phyloP scores from a whole-genome alignment of 1,140 invertebrate genomes.

The Drosophila hydei region DNA sequence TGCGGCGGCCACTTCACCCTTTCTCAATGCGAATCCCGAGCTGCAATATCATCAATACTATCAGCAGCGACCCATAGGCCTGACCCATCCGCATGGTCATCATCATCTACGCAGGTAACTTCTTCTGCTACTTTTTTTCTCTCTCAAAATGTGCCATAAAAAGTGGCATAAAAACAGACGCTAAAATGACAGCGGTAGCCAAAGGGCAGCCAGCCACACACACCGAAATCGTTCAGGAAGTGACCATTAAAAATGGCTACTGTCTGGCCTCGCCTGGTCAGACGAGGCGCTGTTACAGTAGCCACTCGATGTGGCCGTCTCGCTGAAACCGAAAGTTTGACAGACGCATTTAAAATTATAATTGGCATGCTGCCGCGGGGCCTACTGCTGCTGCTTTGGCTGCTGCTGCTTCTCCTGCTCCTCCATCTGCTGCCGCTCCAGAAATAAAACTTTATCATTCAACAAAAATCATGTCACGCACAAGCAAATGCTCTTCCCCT shows the following conservation, averaged over 20 bases:
- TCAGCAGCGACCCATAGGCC: constrained; percentile 58
- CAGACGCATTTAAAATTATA: constrained; percentile 73
- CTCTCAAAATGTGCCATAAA: not conserved
- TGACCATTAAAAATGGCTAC: constrained; percentile 45
- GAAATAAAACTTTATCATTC: constrained; percentile 56
- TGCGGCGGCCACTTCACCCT: constrained; percentile 51
- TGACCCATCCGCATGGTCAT: constrained; percentile 47
- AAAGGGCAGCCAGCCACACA: constrained; percentile 16
- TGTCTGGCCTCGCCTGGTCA: constrained; percentile 26
- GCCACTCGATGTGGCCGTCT: constrained; percentile 4
- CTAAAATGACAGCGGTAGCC: constrained; percentile 25
- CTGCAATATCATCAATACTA: constrained; percentile 72
- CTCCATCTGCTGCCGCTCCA: constrained; percentile 16
- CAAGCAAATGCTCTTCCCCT: constrained; percentile 5
- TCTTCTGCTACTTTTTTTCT: not conserved
- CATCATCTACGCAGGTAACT: constrained; percentile 55
- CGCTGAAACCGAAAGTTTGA: constrained; percentile 56
- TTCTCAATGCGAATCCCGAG: constrained; percentile 41
- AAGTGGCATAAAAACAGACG: constrained; percentile 8
- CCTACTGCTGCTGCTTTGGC: constrained; percentile 4
- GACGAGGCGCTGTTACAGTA: not conserved
- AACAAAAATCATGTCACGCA: constrained; percentile 66
- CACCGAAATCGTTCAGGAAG: constrained; percentile 23
- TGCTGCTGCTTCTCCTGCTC: not conserved
- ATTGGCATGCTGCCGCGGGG: constrained; percentile 61